These are phyloP conservation scores for Halocaridina rubra DNA, from an alignment of 2,888 invertebrate species.

Conservation along the genomic window DNA sequence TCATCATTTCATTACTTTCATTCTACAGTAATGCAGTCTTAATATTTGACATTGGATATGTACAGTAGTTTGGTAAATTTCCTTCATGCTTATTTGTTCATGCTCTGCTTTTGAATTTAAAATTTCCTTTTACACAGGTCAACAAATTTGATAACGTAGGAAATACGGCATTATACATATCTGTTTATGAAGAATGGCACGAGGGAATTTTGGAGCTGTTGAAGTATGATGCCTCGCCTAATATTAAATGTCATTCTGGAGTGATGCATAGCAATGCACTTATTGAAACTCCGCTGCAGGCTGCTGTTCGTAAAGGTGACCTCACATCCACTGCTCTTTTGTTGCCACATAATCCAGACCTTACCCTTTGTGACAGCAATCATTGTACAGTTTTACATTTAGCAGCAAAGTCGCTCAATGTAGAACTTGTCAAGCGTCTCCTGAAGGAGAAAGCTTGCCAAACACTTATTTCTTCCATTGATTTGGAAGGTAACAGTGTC, in stretches of 20 bases:
- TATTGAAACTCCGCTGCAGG: conserved; percentile 72
- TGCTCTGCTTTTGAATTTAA: background rate
- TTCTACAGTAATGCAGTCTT: too few species aligned
- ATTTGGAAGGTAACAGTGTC: conserved; percentile 68
- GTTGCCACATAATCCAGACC: conserved; percentile 69
- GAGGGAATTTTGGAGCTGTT: conserved; percentile 71
- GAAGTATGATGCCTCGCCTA: conserved; percentile 68
- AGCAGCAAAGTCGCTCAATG: conserved; percentile 71
- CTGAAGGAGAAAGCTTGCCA: conserved; percentile 15
- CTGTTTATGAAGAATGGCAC: conserved; percentile 70
- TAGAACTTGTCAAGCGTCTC: conserved; percentile 72
- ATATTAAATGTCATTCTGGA: conserved; percentile 69
- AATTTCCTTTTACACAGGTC: conserved; percentile 9
- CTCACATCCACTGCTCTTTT: conserved; percentile 71
- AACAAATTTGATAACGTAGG: conserved; percentile 9
- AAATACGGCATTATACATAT: conserved; percentile 72
- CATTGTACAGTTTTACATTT: conserved; percentile 73
- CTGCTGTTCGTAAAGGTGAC: conserved; percentile 72
- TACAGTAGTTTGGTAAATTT: background rate
- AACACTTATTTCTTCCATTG: background rate
- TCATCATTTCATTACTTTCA: too few species aligned
- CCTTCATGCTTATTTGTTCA: background rate
- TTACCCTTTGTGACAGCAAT: conserved; percentile 69
- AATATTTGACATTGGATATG: too few species aligned
- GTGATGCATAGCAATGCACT: too few species aligned